Percentiles rank a stretch among this genome's conserved stretches.
These are phyloP conservation scores for Rhinatrema bivittatum DNA, from an alignment of 2,797 vertebrate genomes.

Conservation along the genomic window DNA sequence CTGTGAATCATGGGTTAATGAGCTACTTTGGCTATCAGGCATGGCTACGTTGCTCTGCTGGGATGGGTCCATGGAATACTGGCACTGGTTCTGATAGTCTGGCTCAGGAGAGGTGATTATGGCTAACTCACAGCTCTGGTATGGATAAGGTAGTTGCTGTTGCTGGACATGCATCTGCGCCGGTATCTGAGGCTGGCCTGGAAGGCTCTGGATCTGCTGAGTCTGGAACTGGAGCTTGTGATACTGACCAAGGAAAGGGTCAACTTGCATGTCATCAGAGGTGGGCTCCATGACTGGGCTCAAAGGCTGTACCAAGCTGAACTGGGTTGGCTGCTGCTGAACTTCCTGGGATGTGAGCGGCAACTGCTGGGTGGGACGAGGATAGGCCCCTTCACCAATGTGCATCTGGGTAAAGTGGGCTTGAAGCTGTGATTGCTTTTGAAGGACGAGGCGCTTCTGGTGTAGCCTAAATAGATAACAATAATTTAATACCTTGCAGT, in stretches of 20 bases:
- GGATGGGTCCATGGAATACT: constrained; percentile 60
- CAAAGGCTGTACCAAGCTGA: constrained; percentile 65
- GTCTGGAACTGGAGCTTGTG: constrained; percentile 47
- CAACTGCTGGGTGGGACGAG: constrained; percentile 39
- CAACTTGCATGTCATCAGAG: constrained; percentile 62
- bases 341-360: constrained; percentile 47
- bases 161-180: constrained; percentile 31
- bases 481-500: too few species aligned
- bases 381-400: constrained; percentile 81
- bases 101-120: constrained; percentile 41
- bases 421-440: constrained; percentile 92
- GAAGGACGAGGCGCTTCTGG: constrained; percentile 91
- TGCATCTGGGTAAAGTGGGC: constrained; percentile 98
- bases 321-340: constrained; percentile 38
- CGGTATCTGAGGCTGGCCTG: constrained; percentile 22
- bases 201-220: constrained; percentile 23
- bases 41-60: constrained; percentile 15
- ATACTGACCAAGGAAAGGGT: constrained; percentile 74
- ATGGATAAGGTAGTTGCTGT: constrained; percentile 54
- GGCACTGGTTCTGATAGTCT: constrained; percentile 61
- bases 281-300: constrained; percentile 76
- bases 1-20: constrained; percentile 25
- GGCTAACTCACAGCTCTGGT: constrained; percentile 57
- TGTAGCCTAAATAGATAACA: constrained; percentile 66
- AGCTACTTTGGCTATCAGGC: constrained; percentile 25